Evolutionary conservation across 2,797 vertebrate genomes (phyloP), one percentile per base, ranked within the genome.

Genomic region (Phrynocephalus vlangalii): DNA sequence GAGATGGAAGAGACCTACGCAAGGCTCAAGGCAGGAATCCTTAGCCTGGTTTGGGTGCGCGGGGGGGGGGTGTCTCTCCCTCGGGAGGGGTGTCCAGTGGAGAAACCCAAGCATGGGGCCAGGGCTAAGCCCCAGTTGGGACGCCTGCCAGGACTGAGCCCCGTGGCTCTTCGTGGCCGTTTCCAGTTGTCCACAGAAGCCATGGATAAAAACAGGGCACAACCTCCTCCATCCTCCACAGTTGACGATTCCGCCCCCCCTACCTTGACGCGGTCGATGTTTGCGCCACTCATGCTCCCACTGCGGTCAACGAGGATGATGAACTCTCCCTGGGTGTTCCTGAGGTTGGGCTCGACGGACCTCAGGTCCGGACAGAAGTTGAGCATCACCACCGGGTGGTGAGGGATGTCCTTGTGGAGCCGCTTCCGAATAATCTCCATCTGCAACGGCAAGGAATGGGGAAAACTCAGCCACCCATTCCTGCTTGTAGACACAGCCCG

Each of bases 261-360:
- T 97, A 99, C 99, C 98, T 99, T 98, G 88, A 98, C 97, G 0
- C 89, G 94, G 91, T 79, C 95, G 93, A 99, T 98, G 94, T 95
- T 98, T 16, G 92, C 87, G 0, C 97, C 97, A 0, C 97, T 98
- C 98, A 99, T 99, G 94, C 98, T 99, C 89, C 97, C 97, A 2
- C 98, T 99, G 92, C 98, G 95, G 92, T 99, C 98, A 0, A 99
- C 88, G 60, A 99, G 98, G 96, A 99, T 99, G 96, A 99, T 97
- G 38, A 99, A 99, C 93, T 99, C 99, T 0, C 99, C 98, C 0
- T 98, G 98, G 81, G 97, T 96, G 92, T 96, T 97, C 87, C 90
- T 96, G 87, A 98, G 97, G 94, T 97, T 98, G 0, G 98, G 97
- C 87, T 97, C 97, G 83, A 95, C 52, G 0, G 96, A 94, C 89